These are phyloP conservation scores for Andrena camellia DNA, from an alignment of 2,888 invertebrate species.

Conservation along the genomic window DNA sequence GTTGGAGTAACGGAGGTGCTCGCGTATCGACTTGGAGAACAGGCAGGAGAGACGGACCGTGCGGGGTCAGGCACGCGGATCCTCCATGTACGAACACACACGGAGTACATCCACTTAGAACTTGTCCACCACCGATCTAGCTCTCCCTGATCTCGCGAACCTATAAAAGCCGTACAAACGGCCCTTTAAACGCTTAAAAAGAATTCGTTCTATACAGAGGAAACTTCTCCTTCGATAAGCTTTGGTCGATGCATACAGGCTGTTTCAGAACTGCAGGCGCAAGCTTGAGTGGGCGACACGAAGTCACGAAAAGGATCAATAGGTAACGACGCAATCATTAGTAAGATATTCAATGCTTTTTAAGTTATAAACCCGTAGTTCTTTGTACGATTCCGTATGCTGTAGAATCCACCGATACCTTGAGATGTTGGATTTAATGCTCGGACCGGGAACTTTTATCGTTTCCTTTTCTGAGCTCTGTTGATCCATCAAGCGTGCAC, in stretches of 20 bases:
- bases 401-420: no score
- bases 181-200: neutral
- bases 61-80: conserved; percentile 31
- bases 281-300: neutral
- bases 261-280: neutral
- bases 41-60: conserved; percentile 5
- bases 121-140: neutral
- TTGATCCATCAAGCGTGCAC: neutral
- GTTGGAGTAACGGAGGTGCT: conserved; percentile 8
- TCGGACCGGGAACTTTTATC: neutral
- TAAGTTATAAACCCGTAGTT: no score
- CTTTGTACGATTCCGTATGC: no score
- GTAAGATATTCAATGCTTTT: no score
- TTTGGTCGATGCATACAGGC: neutral
- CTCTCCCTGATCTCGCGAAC: conserved; percentile 8
- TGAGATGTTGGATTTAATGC: no score
- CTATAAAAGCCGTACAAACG: neutral
- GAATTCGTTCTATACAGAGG: neutral
- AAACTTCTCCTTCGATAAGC: neutral
- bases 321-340: no score
- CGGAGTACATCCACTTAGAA: neutral
- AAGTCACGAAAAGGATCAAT: no score
- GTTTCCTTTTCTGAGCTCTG: neutral
- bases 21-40: conserved; percentile 21
- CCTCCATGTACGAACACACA: neutral